Conservation (phyloP, 2,797 vertebrate genomes). For the Ptychobarbus kaznakovi region DNA sequence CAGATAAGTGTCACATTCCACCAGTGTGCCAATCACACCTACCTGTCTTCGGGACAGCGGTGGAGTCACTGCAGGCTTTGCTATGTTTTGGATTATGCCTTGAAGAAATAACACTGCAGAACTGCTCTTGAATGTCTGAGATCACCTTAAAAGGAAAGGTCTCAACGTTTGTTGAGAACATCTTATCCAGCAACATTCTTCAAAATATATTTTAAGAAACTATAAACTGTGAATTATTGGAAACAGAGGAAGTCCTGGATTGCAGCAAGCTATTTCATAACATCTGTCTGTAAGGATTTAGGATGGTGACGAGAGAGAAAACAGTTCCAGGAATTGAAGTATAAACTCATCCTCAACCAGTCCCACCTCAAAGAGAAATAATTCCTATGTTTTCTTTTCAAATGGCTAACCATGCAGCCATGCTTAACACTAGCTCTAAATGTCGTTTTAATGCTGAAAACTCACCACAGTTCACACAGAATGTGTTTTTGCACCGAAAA, state of each 20-base stretch:
- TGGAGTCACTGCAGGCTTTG: neutral
- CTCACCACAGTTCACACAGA: neutral
- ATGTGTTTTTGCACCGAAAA: too few species aligned
- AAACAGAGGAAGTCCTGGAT: neutral
- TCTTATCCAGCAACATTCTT: constrained; percentile 31
- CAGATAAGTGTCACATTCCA: constrained; percentile 44
- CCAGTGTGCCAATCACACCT: constrained; percentile 28
- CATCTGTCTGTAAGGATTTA: constrained; percentile 2
- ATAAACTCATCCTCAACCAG: neutral
- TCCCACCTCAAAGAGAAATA: neutral
- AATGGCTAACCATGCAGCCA: neutral
- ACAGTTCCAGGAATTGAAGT: neutral
- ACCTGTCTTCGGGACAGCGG: constrained; percentile 22
- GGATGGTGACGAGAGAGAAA: constrained; percentile 5
- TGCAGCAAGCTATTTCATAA: constrained; percentile 15
- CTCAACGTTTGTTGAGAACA: constrained; percentile 6
- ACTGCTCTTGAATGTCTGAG: constrained; percentile 2
- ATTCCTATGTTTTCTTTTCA: neutral
- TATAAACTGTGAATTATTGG: constrained; percentile 32
- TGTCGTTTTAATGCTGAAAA: neutral
- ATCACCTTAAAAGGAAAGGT: constrained; percentile 48
- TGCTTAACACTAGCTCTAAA: neutral
- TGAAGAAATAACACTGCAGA: constrained; percentile 7
- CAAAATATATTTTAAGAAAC: neutral
- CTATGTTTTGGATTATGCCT: constrained; percentile 5